phyloP scores from a whole-genome alignment of 2,113 vertebrate genomes.

The Prolemur simus region DNA sequence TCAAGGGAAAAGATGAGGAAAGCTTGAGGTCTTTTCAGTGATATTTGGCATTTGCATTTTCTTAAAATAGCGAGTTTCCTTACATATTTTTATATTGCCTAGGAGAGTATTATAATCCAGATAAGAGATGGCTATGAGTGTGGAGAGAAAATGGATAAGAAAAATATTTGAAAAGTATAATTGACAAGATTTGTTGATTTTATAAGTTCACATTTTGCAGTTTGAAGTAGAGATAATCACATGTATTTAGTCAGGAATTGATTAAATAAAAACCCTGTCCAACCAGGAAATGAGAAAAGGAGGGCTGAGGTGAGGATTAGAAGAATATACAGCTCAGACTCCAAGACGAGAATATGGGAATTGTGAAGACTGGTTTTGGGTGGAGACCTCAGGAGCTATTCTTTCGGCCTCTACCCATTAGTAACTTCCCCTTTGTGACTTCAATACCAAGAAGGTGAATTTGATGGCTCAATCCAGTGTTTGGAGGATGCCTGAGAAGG shows the following conservation, averaged over 20 bases:
- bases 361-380: not conserved
- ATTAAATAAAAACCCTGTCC: not conserved
- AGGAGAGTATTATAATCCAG: not conserved
- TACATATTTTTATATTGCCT: not conserved
- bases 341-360: not conserved
- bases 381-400: not conserved
- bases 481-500: not conserved
- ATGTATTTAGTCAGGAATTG: not conserved
- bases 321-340: not conserved
- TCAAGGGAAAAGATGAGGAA: not conserved
- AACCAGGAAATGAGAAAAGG: not conserved
- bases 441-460: not conserved
- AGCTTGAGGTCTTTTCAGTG: not conserved
- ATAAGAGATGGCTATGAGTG: not conserved
- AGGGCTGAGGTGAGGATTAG: not conserved
- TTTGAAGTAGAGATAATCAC: not conserved
- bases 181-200: not conserved
- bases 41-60: not conserved
- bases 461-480: not conserved
- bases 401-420: not conserved
- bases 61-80: not conserved
- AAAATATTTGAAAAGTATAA: not conserved
- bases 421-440: not conserved
- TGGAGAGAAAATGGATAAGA: not conserved
- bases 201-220: not conserved